A percentile compares a stretch with the other conserved stretches of the same genome.
Evolutionary conservation across 2,797 vertebrate genomes (phyloP).

Genomic region (Triplophysa yarkandensis): DNA sequence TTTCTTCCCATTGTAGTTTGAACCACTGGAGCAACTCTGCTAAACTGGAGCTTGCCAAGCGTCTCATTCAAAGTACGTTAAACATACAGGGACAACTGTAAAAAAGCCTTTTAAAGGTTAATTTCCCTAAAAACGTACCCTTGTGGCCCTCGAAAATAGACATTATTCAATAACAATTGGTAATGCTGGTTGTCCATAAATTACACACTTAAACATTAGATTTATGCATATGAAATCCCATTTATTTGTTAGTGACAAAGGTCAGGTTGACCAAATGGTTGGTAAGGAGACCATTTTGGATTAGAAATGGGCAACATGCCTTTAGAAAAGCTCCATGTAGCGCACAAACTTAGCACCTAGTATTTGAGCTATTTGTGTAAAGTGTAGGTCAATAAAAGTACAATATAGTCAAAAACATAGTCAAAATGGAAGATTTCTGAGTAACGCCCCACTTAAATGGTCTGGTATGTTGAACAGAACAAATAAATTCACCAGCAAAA

Average conservation of each 20-base stretch:
- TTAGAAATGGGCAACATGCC: not conserved
- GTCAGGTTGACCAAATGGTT: slow-evolving; percentile 3
- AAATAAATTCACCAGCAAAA: not conserved
- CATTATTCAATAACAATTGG: not conserved
- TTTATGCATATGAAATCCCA: slow-evolving; percentile 17
- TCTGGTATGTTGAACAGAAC: slow-evolving; percentile 3
- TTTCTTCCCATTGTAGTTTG: too few relatives aligned
- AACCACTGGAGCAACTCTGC: too few relatives aligned
- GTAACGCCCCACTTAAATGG: too few relatives aligned
- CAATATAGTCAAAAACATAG: not conserved
- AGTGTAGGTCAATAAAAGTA: not conserved
- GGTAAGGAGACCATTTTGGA: not conserved
- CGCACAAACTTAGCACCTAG: not conserved
- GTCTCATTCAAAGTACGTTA: not conserved
- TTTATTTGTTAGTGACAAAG: slow-evolving; percentile 26
- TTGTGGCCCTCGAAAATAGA: not conserved
- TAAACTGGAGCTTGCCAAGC: not conserved
- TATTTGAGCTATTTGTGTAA: not conserved
- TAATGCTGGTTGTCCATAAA: not conserved
- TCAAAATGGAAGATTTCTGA: not conserved
- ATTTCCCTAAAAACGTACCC: not conserved
- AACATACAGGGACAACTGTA: not conserved
- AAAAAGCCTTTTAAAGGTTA: not conserved
- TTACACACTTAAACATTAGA: not conserved
- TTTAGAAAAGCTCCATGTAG: not conserved